These are phyloP conservation scores for Neopipo cinnamomea DNA, from an alignment of 2,113 vertebrate genomes.

Conservation along the genomic window DNA sequence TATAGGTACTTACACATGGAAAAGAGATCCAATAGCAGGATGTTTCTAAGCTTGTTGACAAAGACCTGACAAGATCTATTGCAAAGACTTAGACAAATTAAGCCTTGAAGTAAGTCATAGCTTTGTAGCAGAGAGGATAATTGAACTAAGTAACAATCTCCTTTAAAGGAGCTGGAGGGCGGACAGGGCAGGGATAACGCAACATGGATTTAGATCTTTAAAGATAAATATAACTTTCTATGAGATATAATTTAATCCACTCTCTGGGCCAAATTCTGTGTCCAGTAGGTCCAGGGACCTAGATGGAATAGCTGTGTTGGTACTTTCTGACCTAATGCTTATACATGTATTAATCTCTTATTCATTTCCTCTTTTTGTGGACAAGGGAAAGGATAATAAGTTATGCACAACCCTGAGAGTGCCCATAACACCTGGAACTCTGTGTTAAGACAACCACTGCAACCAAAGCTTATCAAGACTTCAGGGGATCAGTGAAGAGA, in stretches of 20 bases:
- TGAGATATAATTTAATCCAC: background rate
- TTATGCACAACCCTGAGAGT: background rate
- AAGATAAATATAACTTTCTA: background rate
- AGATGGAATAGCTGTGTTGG: background rate
- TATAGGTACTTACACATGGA: background rate
- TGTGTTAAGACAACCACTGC: background rate
- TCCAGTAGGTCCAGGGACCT: background rate
- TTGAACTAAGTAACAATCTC: background rate
- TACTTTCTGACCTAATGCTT: background rate
- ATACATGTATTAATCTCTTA: background rate
- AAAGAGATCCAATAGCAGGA: background rate
- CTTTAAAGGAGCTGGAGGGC: background rate
- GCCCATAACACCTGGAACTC: background rate
- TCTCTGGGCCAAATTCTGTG: background rate
- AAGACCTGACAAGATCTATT: background rate
- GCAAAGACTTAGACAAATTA: background rate
- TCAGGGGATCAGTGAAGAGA: background rate
- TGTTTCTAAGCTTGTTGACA: background rate
- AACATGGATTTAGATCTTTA: background rate
- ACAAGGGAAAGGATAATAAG: background rate
- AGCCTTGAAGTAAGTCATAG: background rate
- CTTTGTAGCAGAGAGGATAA: background rate
- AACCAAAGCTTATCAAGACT: background rate
- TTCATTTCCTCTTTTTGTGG: background rate
- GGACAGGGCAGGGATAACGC: accelerated